phyloP scores from a whole-genome alignment of 2,888 invertebrate genomes.

The Lingula anatina region DNA sequence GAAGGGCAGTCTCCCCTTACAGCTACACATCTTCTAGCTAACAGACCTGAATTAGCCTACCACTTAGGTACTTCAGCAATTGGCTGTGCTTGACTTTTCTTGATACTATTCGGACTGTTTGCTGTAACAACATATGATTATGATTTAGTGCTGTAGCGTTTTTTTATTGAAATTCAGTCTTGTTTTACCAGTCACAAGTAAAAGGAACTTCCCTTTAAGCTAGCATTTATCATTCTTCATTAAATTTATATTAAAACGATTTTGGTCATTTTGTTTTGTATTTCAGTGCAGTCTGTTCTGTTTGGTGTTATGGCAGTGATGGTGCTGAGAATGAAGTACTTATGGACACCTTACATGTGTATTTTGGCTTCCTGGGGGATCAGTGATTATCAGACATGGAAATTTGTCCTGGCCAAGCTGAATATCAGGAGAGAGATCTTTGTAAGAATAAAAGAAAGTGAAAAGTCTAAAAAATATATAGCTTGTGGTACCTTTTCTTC shows the following conservation, averaged over 20 bases:
- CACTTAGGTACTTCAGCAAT: conserved; percentile 38
- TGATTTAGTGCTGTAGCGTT: no score
- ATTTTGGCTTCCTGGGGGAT: conserved; percentile 41
- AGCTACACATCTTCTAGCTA: conserved; percentile 22
- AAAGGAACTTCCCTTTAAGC: no score
- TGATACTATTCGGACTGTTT: no score
- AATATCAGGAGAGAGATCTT: not conserved
- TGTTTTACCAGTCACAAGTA: no score
- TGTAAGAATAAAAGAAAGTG: not conserved
- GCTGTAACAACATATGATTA: no score
- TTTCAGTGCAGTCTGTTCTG: conserved; percentile 46
- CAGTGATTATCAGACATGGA: conserved; percentile 30
- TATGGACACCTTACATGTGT: conserved; percentile 55
- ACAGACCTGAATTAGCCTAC: conserved; percentile 39
- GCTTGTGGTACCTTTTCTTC: no score
- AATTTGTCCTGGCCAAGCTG: conserved; percentile 13
- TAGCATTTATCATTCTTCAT: no score
- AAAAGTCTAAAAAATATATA: not conserved
- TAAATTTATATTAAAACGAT: no score
- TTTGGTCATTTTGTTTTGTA: no score
- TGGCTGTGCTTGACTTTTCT: no score
- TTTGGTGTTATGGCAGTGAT: conserved; percentile 49
- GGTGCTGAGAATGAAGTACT: conserved; percentile 54
- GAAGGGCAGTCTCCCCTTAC: no score
- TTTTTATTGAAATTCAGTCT: no score